A percentile compares a stretch with the other conserved stretches of the same genome.
phyloP scores from a whole-genome alignment of 2,797 vertebrate genomes.

The Vultur gryphus region DNA sequence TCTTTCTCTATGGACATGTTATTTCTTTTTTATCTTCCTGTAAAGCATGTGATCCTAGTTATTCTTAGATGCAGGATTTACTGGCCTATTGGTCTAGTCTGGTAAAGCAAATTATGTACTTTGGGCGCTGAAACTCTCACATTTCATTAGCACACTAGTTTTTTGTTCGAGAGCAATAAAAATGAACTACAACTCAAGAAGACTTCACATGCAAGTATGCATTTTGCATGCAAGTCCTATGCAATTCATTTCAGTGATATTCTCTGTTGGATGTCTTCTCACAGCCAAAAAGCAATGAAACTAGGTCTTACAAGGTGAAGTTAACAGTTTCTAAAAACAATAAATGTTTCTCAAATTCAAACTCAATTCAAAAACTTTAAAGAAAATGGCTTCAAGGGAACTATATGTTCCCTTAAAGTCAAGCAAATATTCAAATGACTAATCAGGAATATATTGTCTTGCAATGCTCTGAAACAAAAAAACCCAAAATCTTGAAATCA shows the following conservation, averaged over 20 bases:
- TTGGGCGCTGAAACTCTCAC: background rate
- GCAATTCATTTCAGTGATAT: background rate
- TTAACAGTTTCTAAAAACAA: background rate
- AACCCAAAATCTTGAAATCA: background rate
- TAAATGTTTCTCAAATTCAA: background rate
- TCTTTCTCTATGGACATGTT: background rate
- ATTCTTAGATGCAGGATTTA: background rate
- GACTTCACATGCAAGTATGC: background rate
- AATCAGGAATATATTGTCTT: background rate
- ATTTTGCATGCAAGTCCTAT: background rate
- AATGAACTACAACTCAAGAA: background rate
- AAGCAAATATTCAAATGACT: background rate
- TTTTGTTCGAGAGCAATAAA: background rate
- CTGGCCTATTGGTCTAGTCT: background rate
- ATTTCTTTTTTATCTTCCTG: background rate
- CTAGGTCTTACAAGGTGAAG: background rate
- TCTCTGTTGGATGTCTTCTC: background rate
- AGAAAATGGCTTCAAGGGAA: background rate
- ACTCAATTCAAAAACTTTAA: background rate
- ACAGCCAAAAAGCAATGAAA: background rate
- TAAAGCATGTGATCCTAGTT: background rate
- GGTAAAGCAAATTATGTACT: background rate
- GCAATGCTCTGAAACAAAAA: background rate
- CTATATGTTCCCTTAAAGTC: background rate
- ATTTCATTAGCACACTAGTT: background rate